Evolutionary conservation across 2,888 invertebrate species (phyloP).

Genomic region (Dicranocentrus wangi): DNA sequence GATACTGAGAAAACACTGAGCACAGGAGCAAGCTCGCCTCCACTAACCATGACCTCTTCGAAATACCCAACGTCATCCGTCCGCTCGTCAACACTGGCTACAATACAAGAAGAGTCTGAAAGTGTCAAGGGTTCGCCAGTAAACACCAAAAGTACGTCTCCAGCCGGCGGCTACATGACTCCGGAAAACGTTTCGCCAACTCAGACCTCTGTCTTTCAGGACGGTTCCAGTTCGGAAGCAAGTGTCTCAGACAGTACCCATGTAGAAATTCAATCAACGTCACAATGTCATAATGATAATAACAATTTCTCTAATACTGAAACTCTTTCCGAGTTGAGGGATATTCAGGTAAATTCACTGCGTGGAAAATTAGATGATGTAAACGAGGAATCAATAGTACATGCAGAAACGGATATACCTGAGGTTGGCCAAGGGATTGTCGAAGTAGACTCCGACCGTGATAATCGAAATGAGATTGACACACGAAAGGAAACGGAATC

Average conservation of each 20-base stretch:
- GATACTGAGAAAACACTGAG: not conserved
- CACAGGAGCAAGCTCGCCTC: not conserved
- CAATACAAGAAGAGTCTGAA: constrained; percentile 62
- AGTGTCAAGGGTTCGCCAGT: constrained; percentile 46
- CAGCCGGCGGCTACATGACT: constrained; percentile 32
- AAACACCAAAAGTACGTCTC: constrained; percentile 33
- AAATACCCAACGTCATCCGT: constrained; percentile 44
- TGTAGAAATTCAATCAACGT: not conserved
- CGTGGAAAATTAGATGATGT: too few species aligned
- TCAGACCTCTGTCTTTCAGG: not conserved
- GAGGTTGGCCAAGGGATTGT: too few species aligned
- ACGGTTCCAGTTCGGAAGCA: not conserved
- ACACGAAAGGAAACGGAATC: too few species aligned
- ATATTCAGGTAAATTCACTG: too few species aligned
- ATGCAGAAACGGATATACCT: not conserved
- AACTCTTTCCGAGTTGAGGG: not conserved
- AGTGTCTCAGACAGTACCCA: not conserved
- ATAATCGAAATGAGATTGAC: too few species aligned
- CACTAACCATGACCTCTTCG: not conserved
- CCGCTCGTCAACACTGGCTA: constrained; percentile 54
- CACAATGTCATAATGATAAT: not conserved
- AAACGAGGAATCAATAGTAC: too few species aligned
- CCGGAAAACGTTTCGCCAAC: constrained; percentile 32
- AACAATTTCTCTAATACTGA: not conserved
- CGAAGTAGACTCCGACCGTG: too few species aligned